Base-by-base conservation (phyloP, 2,888 invertebrate genomes). In the Hofmannophila pseudospretella region DNA sequence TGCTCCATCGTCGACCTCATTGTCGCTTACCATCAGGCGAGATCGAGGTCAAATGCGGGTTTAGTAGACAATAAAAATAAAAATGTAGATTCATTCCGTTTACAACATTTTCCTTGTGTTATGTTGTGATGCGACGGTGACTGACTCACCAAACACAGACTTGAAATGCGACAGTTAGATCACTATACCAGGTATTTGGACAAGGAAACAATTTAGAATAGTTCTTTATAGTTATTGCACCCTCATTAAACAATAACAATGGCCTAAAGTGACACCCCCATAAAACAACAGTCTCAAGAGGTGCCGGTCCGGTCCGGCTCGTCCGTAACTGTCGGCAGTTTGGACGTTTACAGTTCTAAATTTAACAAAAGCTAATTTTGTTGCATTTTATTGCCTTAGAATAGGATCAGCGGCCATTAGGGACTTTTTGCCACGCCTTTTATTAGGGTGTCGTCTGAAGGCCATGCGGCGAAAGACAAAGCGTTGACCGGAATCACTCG, bases 401-500 rank as follows among this genome's bases (percentile, higher is more conserved):
- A 86, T 84, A 77, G 82, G 82, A 82, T 81, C 79, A 77, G 71
- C 58, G 61, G 76, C 68, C 84, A 85, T 86, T 84, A 71, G 71
- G 65, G 56, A 63, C 66, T 85, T 85, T 86, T 84, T 84, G 80
- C 77, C 75, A 81, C 79, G 76, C 76, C 79, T 81, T 85, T 82
- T 86, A 85, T 85, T 78, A 79, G 82, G 86, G 84, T 85, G 85
- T 84, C 84, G 77, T 80, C 69, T 69, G 78, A 81, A 81, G 76
- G 77, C 74, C 69, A 64, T 47, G 80, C 81, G 81, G 84, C 73
- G 52, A 72, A n/a, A 81, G 75, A 80, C 78, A 85, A 86, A 85
- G 82, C 74, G 53, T 49, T 69, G 76, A 67, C 75, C 77, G 77
- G 79, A 76, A 78, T 80, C 59, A 62, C 64, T 72, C 67, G 62